Base-by-base conservation (phyloP, 92 coral and sea anemone genomes). In the Desmophyllum pertusum region DNA sequence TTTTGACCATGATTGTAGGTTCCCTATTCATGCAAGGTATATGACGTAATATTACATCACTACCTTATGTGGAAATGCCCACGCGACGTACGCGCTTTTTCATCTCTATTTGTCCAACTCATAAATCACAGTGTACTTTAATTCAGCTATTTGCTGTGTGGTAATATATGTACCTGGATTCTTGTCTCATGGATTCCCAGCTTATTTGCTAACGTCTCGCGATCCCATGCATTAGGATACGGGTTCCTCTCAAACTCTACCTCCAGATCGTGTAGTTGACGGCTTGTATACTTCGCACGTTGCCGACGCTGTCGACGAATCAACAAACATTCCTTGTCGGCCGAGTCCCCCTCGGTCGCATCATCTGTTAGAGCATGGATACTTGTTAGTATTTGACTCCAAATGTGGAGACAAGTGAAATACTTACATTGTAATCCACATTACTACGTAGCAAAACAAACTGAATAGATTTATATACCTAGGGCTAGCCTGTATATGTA, bases 141-240 rank as follows among this genome's bases (percentile, higher is more conserved):
- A 48, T 78, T 10, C 76, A 50, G 14, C 31, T 17, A 30, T 5
- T 23, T 46, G 17, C 13, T 31, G 10, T 76, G n/a, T n/a, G n/a
- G n/a, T n/a, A n/a, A n/a, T n/a, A n/a, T n/a, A n/a, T n/a, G n/a
- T 79, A 85, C 93, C 90, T 86, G 85, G 6, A 89, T 81, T 51
- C 89, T 67, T 14, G 93, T 85, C 70, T 89, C 93, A 25, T 89
- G 87, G 38, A 89, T 88, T 33, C 84, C 90, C 41, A 89, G 83
- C 17, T 61, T 70, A 51, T 77, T 64, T 30, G 90, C 80, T 42
- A 89, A 52, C 8, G 51, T 33, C 35, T 85, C 81, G 10, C 93
- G 81, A 15, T 89, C 90, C 77, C 76, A 81, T 19, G 85, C 80
- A 41, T 87, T 85, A 35, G 93, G 93, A 66, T 89, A 89, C 23